phyloP scores from a whole-genome alignment of 2,888 invertebrate species.

The Sarcophaga variegata region DNA sequence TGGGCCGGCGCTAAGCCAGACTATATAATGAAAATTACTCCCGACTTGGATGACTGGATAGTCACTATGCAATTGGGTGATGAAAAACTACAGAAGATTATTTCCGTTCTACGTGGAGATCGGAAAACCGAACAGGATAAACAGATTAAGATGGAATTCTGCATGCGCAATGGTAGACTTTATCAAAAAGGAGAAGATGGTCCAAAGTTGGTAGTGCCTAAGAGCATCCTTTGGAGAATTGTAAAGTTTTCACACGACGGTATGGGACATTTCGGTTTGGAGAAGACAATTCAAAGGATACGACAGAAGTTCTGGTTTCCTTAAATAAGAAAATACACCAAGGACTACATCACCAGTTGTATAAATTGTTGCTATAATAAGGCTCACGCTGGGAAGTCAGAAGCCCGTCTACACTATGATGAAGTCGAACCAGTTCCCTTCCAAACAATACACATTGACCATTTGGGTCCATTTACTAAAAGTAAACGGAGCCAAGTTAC shows the following conservation, averaged over 20 bases:
- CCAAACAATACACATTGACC: no score
- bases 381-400: constrained; percentile 43
- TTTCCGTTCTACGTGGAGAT: not conserved
- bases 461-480: no score
- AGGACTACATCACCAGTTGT: no score
- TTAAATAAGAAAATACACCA: no score
- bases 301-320: no score
- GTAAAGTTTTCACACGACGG: not conserved
- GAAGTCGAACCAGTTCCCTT: not conserved
- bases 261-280: not conserved
- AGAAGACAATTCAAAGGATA: not conserved
- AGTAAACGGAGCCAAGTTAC: no score
- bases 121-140: not conserved
- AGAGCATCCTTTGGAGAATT: not conserved
- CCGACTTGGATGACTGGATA: constrained; percentile 57
- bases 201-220: not conserved
- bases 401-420: no score
- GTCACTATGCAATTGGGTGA: constrained; percentile 61
- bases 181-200: constrained; percentile 8
- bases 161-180: constrained; percentile 33
- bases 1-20: not conserved
- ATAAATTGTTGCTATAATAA: not conserved
- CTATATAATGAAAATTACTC: constrained; percentile 37
- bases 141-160: not conserved
- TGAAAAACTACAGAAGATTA: constrained; percentile 10